Evolutionary conservation across 2,888 invertebrate genomes (phyloP), one percentile per base, ranked within the genome.

Genomic region (Amblyjoppa proteus): DNA sequence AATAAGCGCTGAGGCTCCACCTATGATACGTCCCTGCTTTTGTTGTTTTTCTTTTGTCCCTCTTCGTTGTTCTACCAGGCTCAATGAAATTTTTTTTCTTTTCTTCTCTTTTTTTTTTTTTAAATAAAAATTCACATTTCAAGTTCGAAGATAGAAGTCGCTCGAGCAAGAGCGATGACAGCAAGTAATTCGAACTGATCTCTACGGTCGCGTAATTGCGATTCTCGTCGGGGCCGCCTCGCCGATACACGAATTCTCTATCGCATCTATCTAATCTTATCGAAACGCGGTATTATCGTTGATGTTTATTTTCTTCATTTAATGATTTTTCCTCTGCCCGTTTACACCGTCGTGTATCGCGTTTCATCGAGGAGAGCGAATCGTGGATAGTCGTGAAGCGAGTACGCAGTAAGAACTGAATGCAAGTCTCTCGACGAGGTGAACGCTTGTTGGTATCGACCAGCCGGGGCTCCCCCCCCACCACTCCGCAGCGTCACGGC

Each of bases 361-460:
- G 51, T 16, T 53, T 58, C 66, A 49, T 25, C 34, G 25, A n/a
- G 41, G 9, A 28, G 0, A 31, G n/a, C 13, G 4, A 25, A 16
- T 38, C 7, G 45, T 16, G 11, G 41, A 78, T 53, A 25, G 38
- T 64, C 45, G 31, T 71, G 69, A 71, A 69, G 70, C 78, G 78
- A 75, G 66, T 75, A 70, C 78, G 56, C 71, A 81, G 31, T 78
- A 69, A 53, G 41, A 64, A 86, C 84, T 84, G 86, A 81, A 76
- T 70, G 56, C 16, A 61, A 58, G 38, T 74, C 28, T 20, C 71
- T 20, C 71, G 49, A 13, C 68, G 84, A 81, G 84, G 83, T 81
- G 78, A 81, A 86, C 81, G 86, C 13, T 86, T 83, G 84, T 81
- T 81, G 45, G 81, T 86, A 83, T 86, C 76, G 84, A 86, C 84